Percentiles rank a stretch among this genome's conserved stretches.
These are phyloP conservation scores for Gallinago undulata DNA, from an alignment of 2,113 vertebrate species.

Conservation along the genomic window DNA sequence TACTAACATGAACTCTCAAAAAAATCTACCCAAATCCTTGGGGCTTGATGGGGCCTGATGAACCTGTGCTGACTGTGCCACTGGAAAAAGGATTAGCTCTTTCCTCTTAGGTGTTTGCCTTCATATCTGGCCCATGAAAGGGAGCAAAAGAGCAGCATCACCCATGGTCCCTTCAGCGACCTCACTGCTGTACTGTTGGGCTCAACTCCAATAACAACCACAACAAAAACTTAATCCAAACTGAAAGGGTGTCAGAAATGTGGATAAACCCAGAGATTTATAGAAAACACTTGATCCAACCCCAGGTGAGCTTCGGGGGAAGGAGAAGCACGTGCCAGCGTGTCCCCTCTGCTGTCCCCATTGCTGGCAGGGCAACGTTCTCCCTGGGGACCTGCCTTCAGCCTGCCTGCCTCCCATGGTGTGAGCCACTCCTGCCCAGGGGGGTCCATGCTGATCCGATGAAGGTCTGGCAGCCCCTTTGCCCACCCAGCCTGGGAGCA, in stretches of 20 bases:
- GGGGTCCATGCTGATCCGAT: background rate
- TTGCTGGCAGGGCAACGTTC: background rate
- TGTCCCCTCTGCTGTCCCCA: accelerated
- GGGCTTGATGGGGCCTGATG: background rate
- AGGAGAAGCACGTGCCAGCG: accelerated
- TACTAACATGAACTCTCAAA: background rate
- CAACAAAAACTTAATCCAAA: background rate
- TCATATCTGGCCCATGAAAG: background rate
- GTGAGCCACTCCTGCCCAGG: background rate
- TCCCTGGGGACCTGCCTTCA: background rate
- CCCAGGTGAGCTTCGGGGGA: background rate
- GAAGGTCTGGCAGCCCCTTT: background rate
- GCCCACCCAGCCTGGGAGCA: background rate
- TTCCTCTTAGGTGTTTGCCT: background rate
- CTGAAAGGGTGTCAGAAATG: background rate
- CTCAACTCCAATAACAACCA: accelerated
- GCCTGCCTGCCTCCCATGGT: background rate
- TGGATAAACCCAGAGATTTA: background rate
- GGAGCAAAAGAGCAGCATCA: accelerated
- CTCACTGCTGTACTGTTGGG: accelerated
- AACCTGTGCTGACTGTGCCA: background rate
- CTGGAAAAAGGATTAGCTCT: background rate
- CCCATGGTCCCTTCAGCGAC: accelerated
- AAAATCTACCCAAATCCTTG: background rate
- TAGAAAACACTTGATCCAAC: background rate